phyloP scores from a whole-genome alignment of 2,888 invertebrate genomes.

The Heliconius ethilla region DNA sequence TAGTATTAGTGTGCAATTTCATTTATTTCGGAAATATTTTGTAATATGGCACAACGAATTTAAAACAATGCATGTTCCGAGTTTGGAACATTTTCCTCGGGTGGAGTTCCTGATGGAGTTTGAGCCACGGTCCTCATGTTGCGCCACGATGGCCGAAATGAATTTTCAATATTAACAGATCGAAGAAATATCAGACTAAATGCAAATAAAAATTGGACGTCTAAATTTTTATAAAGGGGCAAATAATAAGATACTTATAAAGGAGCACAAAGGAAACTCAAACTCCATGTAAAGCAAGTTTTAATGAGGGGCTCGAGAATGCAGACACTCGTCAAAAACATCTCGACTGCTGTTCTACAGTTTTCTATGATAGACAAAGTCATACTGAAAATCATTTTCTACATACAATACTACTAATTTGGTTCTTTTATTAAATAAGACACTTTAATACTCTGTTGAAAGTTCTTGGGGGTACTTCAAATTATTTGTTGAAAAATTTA shows the following conservation, averaged over 20 bases:
- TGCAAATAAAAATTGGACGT: constrained; percentile 31
- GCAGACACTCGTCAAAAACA: constrained; percentile 31
- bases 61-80: too few relatives aligned
- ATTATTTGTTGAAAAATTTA: neutral
- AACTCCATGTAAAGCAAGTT: constrained; percentile 38
- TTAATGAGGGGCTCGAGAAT: constrained; percentile 36
- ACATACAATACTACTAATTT: neutral
- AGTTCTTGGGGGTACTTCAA: neutral
- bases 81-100: too few relatives aligned
- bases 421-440: neutral
- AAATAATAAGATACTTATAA: constrained; percentile 39
- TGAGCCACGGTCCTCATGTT: neutral
- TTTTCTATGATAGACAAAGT: constrained; percentile 13
- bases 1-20: neutral
- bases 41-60: too few relatives aligned
- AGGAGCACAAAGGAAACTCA: constrained; percentile 33
- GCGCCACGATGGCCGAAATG: neutral
- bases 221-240: constrained; percentile 32
- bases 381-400: neutral
- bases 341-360: neutral
- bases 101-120: too few relatives aligned
- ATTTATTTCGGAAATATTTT: neutral
- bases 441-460: neutral
- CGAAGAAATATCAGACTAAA: constrained; percentile 3
- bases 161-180: neutral